Evolutionary conservation across 2,797 vertebrate species (phyloP).

Genomic region (Alectoris magna): DNA sequence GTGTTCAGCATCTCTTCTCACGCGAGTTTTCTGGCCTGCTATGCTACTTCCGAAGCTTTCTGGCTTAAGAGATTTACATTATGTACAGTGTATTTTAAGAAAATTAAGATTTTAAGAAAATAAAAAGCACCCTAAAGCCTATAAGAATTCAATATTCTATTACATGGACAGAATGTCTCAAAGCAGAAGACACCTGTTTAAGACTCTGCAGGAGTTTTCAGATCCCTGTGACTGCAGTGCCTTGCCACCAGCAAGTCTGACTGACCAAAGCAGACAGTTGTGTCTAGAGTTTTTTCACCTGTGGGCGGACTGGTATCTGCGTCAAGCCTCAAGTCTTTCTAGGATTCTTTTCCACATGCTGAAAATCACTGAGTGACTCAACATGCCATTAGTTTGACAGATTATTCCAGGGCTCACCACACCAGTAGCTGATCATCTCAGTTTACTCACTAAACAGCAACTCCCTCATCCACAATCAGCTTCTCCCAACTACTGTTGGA

Average conservation of each 20-base stretch:
- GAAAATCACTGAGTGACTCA: constrained; percentile 48
- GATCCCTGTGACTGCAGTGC: neutral
- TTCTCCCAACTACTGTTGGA: neutral
- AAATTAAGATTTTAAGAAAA: no score
- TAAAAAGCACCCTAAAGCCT: neutral
- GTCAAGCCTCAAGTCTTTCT: constrained; percentile 41
- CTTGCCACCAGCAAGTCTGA: neutral
- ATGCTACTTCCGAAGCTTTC: neutral
- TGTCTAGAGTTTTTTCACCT: neutral
- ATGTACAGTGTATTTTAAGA: no score
- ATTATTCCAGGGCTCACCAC: constrained; percentile 18
- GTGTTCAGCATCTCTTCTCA: neutral
- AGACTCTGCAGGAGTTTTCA: neutral
- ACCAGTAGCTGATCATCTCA: neutral
- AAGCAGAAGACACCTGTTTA: neutral
- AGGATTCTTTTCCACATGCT: constrained; percentile 28
- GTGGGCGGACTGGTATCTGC: neutral
- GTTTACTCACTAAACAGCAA: neutral
- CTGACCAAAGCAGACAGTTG: neutral
- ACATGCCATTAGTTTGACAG: constrained; percentile 43
- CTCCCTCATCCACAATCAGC: neutral
- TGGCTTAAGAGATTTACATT: neutral
- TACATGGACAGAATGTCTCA: neutral
- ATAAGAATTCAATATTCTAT: neutral
- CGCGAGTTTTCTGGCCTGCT: neutral